Evolutionary conservation across 2,113 vertebrate genomes (phyloP).

Genomic region (Lonchura striata): DNA sequence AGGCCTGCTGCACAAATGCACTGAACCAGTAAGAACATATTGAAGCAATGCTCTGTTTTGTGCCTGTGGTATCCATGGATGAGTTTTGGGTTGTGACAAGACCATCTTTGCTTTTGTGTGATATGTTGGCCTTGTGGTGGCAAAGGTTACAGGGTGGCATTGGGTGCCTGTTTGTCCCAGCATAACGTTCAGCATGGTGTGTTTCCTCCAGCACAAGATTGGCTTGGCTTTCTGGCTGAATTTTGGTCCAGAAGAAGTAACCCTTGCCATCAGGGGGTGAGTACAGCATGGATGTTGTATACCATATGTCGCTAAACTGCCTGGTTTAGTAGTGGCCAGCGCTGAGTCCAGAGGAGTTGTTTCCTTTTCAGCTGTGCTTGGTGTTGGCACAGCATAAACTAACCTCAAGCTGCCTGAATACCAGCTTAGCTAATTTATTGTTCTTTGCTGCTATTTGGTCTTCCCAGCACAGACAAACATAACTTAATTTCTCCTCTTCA

Average conservation of each 20-base stretch:
- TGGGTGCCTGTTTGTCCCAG: neutral
- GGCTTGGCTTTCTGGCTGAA: neutral
- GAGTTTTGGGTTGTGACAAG: neutral
- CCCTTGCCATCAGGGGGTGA: neutral
- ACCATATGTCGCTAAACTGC: neutral
- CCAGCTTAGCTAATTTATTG: neutral
- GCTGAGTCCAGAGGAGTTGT: neutral
- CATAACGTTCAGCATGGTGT: neutral
- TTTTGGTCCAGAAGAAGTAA: neutral
- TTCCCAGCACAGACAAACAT: neutral
- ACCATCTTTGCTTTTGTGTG: neutral
- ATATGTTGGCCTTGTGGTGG: accelerated
- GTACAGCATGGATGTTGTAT: accelerated
- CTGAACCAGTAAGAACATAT: neutral
- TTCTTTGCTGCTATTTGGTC: neutral
- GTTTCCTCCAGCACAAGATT: neutral
- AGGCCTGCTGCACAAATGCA: neutral
- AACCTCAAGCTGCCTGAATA: neutral
- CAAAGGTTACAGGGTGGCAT: neutral
- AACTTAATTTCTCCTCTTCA: neutral
- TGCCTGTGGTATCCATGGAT: neutral
- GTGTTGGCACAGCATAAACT: neutral
- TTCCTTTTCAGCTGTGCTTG: neutral
- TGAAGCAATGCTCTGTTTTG: neutral
- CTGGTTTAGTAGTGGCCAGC: neutral